Evolutionary conservation across 92 coral and sea anemone genomes (phyloP).

Genomic region (Porites divaricata): DNA sequence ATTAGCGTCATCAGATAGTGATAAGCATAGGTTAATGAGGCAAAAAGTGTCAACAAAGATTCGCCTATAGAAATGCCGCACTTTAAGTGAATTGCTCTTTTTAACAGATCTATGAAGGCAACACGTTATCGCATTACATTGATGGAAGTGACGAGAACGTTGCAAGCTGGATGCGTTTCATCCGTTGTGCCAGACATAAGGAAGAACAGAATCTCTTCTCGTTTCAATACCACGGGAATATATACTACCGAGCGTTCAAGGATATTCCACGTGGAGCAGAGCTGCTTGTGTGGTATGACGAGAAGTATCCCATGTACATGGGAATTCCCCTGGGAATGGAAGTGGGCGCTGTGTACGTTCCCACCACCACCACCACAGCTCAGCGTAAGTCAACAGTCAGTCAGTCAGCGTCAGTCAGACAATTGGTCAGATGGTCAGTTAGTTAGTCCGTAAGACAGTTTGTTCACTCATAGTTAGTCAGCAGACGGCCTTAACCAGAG

Average conservation of each 20-base stretch:
- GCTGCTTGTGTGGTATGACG: conserved; percentile 95
- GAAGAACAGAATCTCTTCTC: conserved; percentile 85
- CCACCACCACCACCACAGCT: background rate
- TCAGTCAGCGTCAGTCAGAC: background rate
- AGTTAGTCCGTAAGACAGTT: background rate
- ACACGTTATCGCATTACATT: conserved; percentile 67
- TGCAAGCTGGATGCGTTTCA: conserved; percentile 96
- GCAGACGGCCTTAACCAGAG: too few relatives aligned
- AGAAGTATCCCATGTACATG: conserved; percentile 83
- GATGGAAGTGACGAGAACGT: conserved; percentile 85
- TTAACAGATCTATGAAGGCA: conserved; percentile 71
- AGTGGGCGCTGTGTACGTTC: conserved; percentile 4
- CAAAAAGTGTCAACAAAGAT: too few relatives aligned
- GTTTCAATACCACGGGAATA: conserved; percentile 83
- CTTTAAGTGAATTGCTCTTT: background rate
- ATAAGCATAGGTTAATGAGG: too few relatives aligned
- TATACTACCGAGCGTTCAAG: conserved; percentile 88
- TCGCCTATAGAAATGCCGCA: background rate
- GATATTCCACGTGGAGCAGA: conserved; percentile 83
- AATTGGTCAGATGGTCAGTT: background rate
- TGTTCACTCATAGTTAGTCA: background rate
- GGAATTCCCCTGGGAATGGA: conserved; percentile 93
- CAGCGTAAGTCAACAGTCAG: conserved; percentile 5
- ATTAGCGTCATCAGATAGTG: too few relatives aligned
- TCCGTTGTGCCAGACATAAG: conserved; percentile 89